These are phyloP conservation scores for Heliothis virescens DNA, from an alignment of 1,140 invertebrate genomes.

Conservation along the genomic window DNA sequence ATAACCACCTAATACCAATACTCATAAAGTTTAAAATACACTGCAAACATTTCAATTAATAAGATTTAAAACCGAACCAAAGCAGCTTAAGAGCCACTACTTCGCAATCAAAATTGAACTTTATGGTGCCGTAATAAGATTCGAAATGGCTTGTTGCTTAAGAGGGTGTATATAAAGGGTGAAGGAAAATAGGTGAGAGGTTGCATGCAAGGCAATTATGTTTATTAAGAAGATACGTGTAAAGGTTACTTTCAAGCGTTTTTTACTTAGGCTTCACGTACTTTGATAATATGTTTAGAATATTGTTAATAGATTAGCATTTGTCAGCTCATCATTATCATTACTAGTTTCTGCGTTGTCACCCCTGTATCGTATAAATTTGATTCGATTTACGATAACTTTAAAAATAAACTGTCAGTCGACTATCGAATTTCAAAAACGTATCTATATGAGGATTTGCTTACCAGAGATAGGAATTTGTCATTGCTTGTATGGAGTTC, in stretches of 20 bases:
- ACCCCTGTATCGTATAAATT: too few species aligned
- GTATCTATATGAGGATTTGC: too few species aligned
- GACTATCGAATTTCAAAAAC: too few species aligned
- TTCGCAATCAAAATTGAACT: slow-evolving; percentile 52
- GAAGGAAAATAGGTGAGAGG: slow-evolving; percentile 50
- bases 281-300: background rate
- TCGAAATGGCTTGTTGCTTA: slow-evolving; percentile 64
- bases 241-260: slow-evolving; percentile 51
- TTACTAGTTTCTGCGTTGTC: too few species aligned
- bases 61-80: background rate
- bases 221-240: slow-evolving; percentile 69
- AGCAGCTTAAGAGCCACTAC: background rate
- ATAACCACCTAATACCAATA: slow-evolving; percentile 48
- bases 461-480: too few species aligned
- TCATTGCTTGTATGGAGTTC: too few species aligned
- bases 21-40: slow-evolving; percentile 51
- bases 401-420: too few species aligned
- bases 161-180: slow-evolving; percentile 51
- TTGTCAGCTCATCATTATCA: too few species aligned
- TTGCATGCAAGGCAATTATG: slow-evolving; percentile 57
- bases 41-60: background rate
- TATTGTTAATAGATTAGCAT: background rate
- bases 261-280: background rate
- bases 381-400: too few species aligned
- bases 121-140: background rate